These are phyloP conservation scores for Lagopus leucura DNA, from an alignment of 2,113 vertebrate species.

Conservation along the genomic window DNA sequence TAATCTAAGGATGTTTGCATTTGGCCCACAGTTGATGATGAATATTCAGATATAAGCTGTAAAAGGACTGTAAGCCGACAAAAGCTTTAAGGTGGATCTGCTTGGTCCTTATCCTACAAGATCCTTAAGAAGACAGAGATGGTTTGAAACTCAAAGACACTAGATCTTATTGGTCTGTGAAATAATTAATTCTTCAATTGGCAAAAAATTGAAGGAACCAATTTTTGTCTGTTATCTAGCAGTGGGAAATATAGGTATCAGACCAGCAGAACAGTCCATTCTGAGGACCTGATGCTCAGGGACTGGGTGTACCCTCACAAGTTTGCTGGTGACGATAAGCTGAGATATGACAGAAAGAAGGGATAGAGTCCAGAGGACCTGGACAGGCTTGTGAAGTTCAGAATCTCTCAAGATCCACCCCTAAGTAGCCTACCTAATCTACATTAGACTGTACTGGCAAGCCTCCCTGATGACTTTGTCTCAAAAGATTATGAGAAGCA, in stretches of 20 bases:
- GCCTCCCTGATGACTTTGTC: not conserved
- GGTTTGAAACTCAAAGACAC: not conserved
- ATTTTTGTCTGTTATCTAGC: not conserved
- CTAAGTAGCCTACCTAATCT: not conserved
- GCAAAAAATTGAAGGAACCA: not conserved
- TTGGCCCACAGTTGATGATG: not conserved
- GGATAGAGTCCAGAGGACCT: no score
- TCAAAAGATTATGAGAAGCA: not conserved
- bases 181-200: not conserved
- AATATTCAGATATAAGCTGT: not conserved
- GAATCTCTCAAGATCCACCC: not conserved
- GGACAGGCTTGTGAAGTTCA: not conserved
- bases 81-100: not conserved
- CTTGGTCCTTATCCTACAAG: not conserved
- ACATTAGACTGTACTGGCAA: not conserved
- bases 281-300: not conserved
- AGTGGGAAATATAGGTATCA: not conserved
- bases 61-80: not conserved
- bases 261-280: not conserved
- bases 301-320: no score
- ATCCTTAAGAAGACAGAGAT: not conserved
- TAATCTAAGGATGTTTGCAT: not conserved
- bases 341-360: no score
- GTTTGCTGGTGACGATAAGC: no score
- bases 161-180: not conserved